phyloP scores from a whole-genome alignment of 1,140 invertebrate genomes.

The Tetramorium simillimum region DNA sequence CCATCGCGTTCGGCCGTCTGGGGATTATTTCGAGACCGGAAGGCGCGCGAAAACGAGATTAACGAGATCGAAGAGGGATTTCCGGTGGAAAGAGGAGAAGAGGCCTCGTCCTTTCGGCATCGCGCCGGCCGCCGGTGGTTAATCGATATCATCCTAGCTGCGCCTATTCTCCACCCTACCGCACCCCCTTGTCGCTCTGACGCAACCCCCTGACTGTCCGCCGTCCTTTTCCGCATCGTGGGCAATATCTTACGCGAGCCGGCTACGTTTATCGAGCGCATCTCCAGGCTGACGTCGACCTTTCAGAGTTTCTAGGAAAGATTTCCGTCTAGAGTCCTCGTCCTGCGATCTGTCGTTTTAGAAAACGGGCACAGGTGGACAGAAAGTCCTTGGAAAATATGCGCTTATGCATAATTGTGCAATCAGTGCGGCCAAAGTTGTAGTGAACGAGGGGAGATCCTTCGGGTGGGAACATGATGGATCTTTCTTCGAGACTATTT shows the following conservation, averaged over 20 bases:
- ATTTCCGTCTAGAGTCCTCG: no score
- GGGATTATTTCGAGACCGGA: constrained; percentile 47
- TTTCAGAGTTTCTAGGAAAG: background rate
- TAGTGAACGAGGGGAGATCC: background rate
- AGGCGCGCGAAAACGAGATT: constrained; percentile 50
- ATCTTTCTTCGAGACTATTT: background rate
- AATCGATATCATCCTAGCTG: constrained; percentile 53
- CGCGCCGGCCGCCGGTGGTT: constrained; percentile 13
- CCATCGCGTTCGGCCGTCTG: constrained; percentile 4
- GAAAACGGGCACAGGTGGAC: background rate
- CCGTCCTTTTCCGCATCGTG: constrained; percentile 33
- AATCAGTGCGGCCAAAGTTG: background rate
- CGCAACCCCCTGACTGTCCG: constrained; percentile 7
- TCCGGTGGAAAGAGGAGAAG: constrained; percentile 18
- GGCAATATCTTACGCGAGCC: background rate
- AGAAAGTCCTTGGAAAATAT: background rate
- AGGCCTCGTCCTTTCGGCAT: constrained; percentile 26
- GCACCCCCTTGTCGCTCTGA: constrained; percentile 21
- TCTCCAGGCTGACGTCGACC: background rate
- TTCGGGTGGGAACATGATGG: background rate
- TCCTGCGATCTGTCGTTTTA: background rate
- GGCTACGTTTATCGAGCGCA: background rate
- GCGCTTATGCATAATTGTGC: constrained; percentile 1
- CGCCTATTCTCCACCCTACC: constrained; percentile 22
- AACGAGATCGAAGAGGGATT: constrained; percentile 39